Conservation (phyloP, 2,113 vertebrate species). For the Puma concolor region DNA sequence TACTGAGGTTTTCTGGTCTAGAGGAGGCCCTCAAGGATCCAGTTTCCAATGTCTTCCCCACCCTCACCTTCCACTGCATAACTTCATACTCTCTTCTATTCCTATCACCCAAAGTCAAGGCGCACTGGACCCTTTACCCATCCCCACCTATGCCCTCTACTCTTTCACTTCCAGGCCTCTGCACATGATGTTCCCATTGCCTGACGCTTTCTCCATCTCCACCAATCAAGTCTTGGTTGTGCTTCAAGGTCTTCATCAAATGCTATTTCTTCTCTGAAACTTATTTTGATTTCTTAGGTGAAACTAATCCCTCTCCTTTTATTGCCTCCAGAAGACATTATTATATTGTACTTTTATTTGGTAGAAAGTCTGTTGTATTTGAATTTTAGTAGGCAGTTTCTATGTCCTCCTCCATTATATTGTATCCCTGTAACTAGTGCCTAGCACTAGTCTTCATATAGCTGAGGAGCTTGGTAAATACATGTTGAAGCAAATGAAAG, state of each 20-base stretch:
- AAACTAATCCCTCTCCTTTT: background rate
- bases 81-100: background rate
- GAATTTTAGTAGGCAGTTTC: background rate
- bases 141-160: background rate
- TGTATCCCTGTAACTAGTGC: background rate
- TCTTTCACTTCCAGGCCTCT: background rate
- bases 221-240: background rate
- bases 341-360: background rate
- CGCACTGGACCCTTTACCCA: background rate
- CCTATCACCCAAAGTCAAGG: background rate
- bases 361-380: background rate
- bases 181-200: background rate
- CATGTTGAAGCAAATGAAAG: background rate
- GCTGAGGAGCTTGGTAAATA: background rate
- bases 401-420: background rate
- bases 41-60: background rate
- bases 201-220: background rate
- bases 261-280: conserved; percentile 1
- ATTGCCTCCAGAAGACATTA: background rate
- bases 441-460: background rate
- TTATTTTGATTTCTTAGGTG: background rate
- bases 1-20: background rate
- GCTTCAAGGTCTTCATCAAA: background rate
- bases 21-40: background rate
- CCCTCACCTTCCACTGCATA: background rate